A percentile compares a stretch with the other conserved stretches of the same genome.
Conservation (phyloP, 35 echinoderm and acorn worm genomes). For the Hemicentrotus pulcherrimus region DNA sequence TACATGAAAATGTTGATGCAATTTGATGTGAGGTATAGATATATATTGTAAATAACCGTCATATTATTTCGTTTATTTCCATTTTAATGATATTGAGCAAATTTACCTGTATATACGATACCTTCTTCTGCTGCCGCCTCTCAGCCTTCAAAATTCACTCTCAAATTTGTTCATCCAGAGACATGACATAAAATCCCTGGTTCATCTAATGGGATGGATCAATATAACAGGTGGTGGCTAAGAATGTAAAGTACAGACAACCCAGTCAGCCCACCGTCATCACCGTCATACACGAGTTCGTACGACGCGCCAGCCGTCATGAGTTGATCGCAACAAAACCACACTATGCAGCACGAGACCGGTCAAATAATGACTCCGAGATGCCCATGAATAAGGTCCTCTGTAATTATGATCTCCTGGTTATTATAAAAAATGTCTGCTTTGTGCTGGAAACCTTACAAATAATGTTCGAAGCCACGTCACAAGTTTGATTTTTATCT, state of each 20-base stretch:
- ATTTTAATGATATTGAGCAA: no score
- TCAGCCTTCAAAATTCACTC: no score
- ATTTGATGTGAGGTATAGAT: no score
- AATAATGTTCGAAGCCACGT: not conserved
- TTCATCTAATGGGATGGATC: not conserved
- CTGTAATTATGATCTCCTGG: not conserved
- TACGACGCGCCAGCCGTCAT: not conserved
- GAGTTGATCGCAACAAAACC: not conserved
- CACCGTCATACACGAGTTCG: not conserved
- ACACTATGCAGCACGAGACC: not conserved
- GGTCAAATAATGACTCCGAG: not conserved
- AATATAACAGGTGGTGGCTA: not conserved
- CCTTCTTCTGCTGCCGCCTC: no score
- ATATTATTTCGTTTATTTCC: no score
- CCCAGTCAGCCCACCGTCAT: not conserved
- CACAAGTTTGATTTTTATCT: not conserved
- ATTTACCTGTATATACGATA: no score
- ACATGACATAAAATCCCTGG: no score
- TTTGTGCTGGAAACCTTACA: not conserved
- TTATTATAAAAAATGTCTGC: not conserved
- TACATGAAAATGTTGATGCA: no score
- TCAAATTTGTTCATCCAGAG: not conserved
- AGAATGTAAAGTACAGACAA: not conserved
- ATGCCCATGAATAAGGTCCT: not conserved
- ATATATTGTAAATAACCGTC: no score